Base-by-base conservation (phyloP, 2,113 vertebrate species). In the Aphelocoma coerulescens region DNA sequence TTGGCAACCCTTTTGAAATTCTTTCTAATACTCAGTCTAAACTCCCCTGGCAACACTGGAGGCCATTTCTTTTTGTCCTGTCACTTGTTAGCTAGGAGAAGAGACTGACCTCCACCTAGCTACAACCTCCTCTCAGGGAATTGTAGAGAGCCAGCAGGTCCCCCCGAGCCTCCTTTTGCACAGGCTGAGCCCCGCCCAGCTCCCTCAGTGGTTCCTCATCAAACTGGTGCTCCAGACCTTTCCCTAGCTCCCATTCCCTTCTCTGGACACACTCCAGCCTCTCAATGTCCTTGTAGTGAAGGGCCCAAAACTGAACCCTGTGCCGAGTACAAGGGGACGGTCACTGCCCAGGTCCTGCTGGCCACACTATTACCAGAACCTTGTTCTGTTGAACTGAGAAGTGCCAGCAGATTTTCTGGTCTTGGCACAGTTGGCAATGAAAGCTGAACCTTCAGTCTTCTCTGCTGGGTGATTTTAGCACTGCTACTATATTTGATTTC, bases 391-490 rank as follows among this genome's bases (percentile, higher is more conserved):
- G 61, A 91, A 68, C 59, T 10, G 7, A 65, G 88, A 77, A 5
- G 13, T 74, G 65, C 91, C 57, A 44, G 79, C 57, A 48, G 17
- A 63, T 93, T 96, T 90, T 90, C 82, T 69, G 58, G 58, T 77
- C 61, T 78, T 52, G n/a, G 39, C 1, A 1, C 66, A 67, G 78
- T 39, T 89, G 88, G 71, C 86, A 82, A 28, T 28, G 77, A 79
- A 90, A 83, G 39, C 76, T 46, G 35, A 58, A 65, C 39, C 57
- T 92, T 92, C 80, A 54, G 39, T 94, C 88, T 95, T 79, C 73
- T 95, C 61, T 93, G 55, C 85, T 82, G 81, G 90, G n/a, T 91
- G 94, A 78, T 91, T 92, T 93, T 94, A 93, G 87, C 86, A 74
- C 77, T 71, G 43, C 92, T 89, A 46, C 76, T 92, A 12, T 87